Base-by-base conservation (phyloP, 2,888 invertebrate genomes). In the Heliconius aoede region DNA sequence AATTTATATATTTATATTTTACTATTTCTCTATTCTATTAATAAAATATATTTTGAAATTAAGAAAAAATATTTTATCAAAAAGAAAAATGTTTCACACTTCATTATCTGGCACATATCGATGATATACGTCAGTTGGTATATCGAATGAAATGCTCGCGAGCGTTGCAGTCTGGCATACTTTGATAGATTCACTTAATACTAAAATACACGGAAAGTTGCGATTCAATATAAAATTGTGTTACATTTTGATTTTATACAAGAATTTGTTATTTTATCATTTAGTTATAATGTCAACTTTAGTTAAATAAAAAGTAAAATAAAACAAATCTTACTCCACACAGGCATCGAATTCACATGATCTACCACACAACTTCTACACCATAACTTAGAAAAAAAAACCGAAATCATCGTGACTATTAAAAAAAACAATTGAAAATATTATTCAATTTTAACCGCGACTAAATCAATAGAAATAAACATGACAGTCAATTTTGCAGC, bases 171-270 rank as follows among this genome's bases (percentile, higher is more conserved):
- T 78, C 79, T 76, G 72, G 72, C 73, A 79, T 79, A 80, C 80
- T 79, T 79, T 79, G 55, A 72, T 65, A 67, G 77, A 74, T 80
- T 81, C 78, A 77, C 80, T 79, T 76, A 76, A 78, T 79, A 79
- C 74, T 78, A 77, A 80, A 80, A 72, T 68, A 72, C 26, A 72
- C 55, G 51, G 64, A 72, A 36, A 30, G 40, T 26, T 13, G 18
- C 55, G 30, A 40, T 65, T 15, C 24, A 1, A 32, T 13, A 69
- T n/a, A 28, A 30, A 55, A 69, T 55, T n/a, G 8, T 21, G 30
- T 30, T 69, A 69, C 30, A 15, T 69, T 32, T 32, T 1, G 1
- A 15, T 40, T 11, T 5, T 1, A 36, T 65, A 65, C 0, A 65
- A 65, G 4, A n/a, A 36, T 1, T n/a, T 32, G 13, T 36, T 24